Base-by-base conservation (phyloP, 2,797 vertebrate genomes). In the Bradypodion ventrale region DNA sequence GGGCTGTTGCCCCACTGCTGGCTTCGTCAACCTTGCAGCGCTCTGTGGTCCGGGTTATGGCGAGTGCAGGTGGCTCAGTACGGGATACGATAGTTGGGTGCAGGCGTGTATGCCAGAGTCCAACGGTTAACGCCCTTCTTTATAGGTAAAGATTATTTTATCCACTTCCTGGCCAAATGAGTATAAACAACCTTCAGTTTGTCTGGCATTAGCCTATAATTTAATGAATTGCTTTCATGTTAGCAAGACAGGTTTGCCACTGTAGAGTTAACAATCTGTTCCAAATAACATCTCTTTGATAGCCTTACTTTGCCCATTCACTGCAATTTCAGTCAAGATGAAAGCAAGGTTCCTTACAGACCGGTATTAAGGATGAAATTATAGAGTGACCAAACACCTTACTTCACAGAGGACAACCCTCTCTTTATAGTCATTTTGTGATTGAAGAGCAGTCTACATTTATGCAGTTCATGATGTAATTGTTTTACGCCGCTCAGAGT, bases 261-360 rank as follows among this genome's bases (percentile, higher is more conserved):
- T 60, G 37, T 21, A 72, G 68, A 81, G 72, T 60, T n/a, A 80
- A 27, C 49, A 81, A 72, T n/a, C 52, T 81, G 49, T 52, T 72
- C 37, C 79, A 72, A 81, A 81, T 66, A 68, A 52, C 27, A 81
- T 42, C 69, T 69, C 23, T 56, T 79, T 35, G 42, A 5, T 65
- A 79, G 62, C 9, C 7, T 68, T 44, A 32, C 4, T 68, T 52
- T 32, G 25, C 23, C 77, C 42, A 78, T 80, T 46, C 52, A 65
- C 44, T 52, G 44, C 29, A 40, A 69, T 42, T 46, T 80, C 46
- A 40, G 29, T 25, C 3, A 59, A 32, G 46, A 27, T 44, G 44
- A 46, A 79, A 81, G 52, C 37, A 60, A 42, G 37, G 1, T 25
- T 80, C 49, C 25, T 59, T 42, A 59, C 5, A 29, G 4, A 56